Evolutionary conservation across 2,888 invertebrate genomes (phyloP), one percentile per base, ranked within the genome.

Genomic region (Euphydryas editha): DNA sequence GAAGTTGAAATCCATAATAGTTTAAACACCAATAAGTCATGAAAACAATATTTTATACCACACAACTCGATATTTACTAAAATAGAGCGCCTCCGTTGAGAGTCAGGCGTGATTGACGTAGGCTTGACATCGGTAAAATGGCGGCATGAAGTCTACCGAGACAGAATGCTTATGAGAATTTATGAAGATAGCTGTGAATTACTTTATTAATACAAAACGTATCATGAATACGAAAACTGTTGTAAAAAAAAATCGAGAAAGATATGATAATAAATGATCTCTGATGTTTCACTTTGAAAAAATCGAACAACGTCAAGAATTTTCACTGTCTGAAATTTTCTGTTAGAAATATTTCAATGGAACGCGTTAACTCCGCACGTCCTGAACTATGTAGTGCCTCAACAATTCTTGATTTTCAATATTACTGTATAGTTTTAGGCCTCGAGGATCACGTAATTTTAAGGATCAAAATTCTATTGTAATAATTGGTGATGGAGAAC

Each of bases 51-150:
- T 54, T 47, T 39, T 39, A 17, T 8, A 17, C 15, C 42, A n/a
- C 24, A 42, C 39, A 18, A 44, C 37, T 47, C 21, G 47, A 57
- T 57, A 57, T 37, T 46, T 49, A 17, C 37, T 59, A 64, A 64
- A 30, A 59, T 59, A 64, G 64, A 36, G 42, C 44, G n/a, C 42
- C 56, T 49, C 67, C 63, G 20, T 18, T 18, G 70, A 61, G 66
- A 59, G 60, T 54, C 17, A 15, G 44, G 37, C 61, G 65, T 66
- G 72, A 72, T 71, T 72, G 71, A 72, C 71, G 62, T 55, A 47
- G 66, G 68, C 65, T 49, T 69, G 71, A 72, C 72, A 71, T 62
- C 65, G 54, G 57, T 18, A 62, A 56, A 59, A 67, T 60, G 47
- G 61, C 61, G 55, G 44, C 46, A 60, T 24, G 20, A 65, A 55